phyloP scores from a whole-genome alignment of 2,113 vertebrate genomes.

The Physeter macrocephalus region DNA sequence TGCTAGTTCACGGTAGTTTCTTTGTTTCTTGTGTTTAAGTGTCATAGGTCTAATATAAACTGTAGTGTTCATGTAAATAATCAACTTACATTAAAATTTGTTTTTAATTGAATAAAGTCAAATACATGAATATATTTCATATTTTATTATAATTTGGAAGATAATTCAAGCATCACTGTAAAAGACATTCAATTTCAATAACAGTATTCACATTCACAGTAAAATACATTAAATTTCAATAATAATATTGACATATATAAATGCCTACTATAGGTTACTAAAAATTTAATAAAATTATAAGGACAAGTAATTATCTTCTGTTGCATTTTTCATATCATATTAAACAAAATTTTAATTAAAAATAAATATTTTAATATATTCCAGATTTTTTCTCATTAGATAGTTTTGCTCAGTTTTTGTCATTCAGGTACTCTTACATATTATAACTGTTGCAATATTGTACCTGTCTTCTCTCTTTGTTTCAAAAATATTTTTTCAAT shows the following conservation, averaged over 20 bases:
- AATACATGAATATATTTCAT: conserved; percentile 35
- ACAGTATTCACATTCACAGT: conserved; percentile 32
- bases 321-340: conserved; percentile 44
- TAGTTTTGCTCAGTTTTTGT: conserved; percentile 45
- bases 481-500: conserved; percentile 53
- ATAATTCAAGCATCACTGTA: conserved; percentile 35
- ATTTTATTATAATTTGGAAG: conserved; percentile 29
- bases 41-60: neutral
- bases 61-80: conserved; percentile 46
- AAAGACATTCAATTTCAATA: conserved; percentile 55
- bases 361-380: conserved; percentile 50
- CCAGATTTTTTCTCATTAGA: conserved; percentile 35
- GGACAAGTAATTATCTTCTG: conserved; percentile 43
- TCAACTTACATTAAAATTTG: conserved; percentile 42
- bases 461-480: conserved; percentile 24
- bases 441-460: conserved; percentile 11
- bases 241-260: conserved; percentile 48
- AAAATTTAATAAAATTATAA: conserved; percentile 46
- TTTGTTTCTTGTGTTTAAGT: conserved; percentile 47
- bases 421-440: conserved; percentile 12
- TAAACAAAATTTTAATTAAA: conserved; percentile 51
- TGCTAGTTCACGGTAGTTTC: conserved; percentile 42
- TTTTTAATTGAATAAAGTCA: conserved; percentile 37
- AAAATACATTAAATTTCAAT: conserved; percentile 55
- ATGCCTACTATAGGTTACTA: neutral